phyloP scores from a whole-genome alignment of 2,797 vertebrate genomes.

The Lacerta agilis region DNA sequence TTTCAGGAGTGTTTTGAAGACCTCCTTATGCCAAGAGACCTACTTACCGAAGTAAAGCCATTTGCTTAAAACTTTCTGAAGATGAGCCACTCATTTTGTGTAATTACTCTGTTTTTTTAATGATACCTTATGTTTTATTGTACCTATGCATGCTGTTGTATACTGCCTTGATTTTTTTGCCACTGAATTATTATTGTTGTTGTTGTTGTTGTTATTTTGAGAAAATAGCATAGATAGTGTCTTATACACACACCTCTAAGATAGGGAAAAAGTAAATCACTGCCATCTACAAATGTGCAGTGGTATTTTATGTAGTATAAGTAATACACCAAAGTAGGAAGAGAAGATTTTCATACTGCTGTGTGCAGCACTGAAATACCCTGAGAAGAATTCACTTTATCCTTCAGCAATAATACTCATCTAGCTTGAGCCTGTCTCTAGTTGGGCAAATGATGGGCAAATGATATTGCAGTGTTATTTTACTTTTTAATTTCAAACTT shows the following conservation, averaged over 20 bases:
- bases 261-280: not conserved
- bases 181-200: too few species aligned
- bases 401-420: not conserved
- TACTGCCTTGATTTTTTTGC: too few species aligned
- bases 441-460: not conserved
- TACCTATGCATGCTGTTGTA: too few species aligned
- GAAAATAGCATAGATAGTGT: constrained; percentile 26
- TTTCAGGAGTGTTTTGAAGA: too few species aligned
- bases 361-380: not conserved
- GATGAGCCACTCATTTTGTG: too few species aligned
- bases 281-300: not conserved
- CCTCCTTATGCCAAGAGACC: too few species aligned
- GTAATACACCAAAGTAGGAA: not conserved
- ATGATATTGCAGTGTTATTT: not conserved
- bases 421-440: not conserved
- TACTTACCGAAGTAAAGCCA: too few species aligned
- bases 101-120: too few species aligned
- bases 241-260: not conserved
- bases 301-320: not conserved
- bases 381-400: not conserved
- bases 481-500: too few species aligned
- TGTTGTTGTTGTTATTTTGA: too few species aligned
- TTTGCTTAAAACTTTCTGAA: too few species aligned
- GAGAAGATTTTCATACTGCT: not conserved
- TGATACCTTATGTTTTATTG: too few species aligned